Percentiles rank a stretch among this genome's conserved stretches.
Evolutionary conservation across 2,797 vertebrate species (phyloP).

Genomic region (Psittacula echo): DNA sequence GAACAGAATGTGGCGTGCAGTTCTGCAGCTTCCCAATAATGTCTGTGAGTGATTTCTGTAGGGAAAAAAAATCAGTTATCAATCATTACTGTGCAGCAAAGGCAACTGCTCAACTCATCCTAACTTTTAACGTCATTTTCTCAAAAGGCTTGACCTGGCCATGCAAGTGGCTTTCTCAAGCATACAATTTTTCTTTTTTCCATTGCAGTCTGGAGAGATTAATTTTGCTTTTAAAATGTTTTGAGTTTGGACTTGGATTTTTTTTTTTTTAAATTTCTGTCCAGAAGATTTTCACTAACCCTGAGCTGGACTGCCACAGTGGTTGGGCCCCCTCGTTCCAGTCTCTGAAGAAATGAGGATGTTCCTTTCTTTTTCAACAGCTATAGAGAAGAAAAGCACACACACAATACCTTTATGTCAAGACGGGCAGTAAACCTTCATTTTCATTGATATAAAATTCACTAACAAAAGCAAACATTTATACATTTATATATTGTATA

Average conservation of each 20-base stretch:
- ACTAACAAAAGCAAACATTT: neutral
- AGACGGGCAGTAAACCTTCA: neutral
- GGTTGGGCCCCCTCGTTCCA: conserved; percentile 86
- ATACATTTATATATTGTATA: neutral
- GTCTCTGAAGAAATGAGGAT: conserved; percentile 85
- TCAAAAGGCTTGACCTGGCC: neutral
- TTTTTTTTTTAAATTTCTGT: neutral
- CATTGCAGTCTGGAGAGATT: neutral
- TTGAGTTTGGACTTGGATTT: accelerated
- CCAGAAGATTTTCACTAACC: conserved; percentile 76
- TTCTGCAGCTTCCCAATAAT: conserved; percentile 88
- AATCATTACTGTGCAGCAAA: neutral
- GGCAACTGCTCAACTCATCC: neutral
- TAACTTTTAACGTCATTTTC: neutral
- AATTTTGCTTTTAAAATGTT: neutral
- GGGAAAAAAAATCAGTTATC: neutral
- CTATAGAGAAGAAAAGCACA: conserved; percentile 71
- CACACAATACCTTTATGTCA: neutral
- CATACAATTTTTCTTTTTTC: neutral
- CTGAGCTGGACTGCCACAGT: conserved; percentile 88
- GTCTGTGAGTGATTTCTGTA: conserved; percentile 89
- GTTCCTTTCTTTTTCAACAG: conserved; percentile 92
- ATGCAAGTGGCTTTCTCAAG: neutral
- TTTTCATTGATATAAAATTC: neutral
- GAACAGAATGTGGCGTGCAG: conserved; percentile 87